Evolutionary conservation across 2,113 vertebrate species (phyloP).

Genomic region (Hippoglossus stenolepis): DNA sequence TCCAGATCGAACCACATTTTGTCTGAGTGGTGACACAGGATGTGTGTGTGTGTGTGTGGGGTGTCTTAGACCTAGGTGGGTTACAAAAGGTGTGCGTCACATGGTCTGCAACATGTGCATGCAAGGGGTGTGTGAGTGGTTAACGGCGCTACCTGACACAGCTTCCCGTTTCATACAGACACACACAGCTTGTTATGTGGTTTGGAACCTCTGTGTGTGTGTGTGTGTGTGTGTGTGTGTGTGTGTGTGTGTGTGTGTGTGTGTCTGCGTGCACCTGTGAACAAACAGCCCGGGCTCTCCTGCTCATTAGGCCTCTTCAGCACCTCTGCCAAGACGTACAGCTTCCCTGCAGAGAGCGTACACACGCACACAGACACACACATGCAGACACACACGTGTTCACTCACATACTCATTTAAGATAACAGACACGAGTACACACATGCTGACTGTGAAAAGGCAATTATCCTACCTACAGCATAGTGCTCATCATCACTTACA

Average conservation of each 20-base stretch:
- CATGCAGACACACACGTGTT: not conserved
- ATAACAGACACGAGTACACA: slow-evolving; percentile 10
- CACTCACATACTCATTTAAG: not conserved
- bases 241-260: slow-evolving; percentile 11
- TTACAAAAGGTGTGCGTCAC: slow-evolving; percentile 16
- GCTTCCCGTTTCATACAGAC: slow-evolving; percentile 5
- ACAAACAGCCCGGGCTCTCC: slow-evolving; percentile 48
- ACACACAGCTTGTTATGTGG: slow-evolving; percentile 19
- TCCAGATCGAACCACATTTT: not conserved
- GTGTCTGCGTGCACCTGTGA: slow-evolving; percentile 45
- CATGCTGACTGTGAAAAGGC: slow-evolving; percentile 45
- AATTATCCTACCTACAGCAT: slow-evolving; percentile 27
- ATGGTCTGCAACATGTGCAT: slow-evolving; percentile 18
- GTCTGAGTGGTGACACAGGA: not conserved
- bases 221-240: slow-evolving; percentile 15
- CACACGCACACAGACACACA: slow-evolving; percentile 20
- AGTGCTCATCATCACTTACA: slow-evolving; percentile 29
- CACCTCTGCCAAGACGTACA: slow-evolving; percentile 47
- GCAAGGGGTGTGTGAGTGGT: slow-evolving; percentile 8
- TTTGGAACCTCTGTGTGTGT: slow-evolving; percentile 22
- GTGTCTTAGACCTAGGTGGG: not conserved
- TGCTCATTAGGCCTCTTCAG: slow-evolving; percentile 66
- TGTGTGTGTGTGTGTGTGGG: not conserved
- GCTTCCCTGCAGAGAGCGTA: slow-evolving; percentile 29
- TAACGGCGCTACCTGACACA: slow-evolving; percentile 1